A percentile compares a stretch with the other conserved stretches of the same genome.
These are phyloP conservation scores for Umimayanthus chanpuru DNA, from an alignment of 92 coral and sea anemone genomes.

Conservation along the genomic window DNA sequence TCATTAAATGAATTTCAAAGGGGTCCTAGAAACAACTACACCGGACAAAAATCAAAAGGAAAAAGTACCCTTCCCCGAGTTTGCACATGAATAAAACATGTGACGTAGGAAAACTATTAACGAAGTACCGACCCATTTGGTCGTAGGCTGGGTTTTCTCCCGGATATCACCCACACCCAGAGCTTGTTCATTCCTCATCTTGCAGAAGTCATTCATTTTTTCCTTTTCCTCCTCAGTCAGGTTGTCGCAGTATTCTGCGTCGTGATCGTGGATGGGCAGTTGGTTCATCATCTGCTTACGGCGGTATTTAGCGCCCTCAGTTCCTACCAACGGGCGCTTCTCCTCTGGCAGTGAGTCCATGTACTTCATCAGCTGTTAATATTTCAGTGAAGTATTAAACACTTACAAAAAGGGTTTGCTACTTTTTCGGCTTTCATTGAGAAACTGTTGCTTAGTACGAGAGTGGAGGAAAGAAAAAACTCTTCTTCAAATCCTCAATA, in stretches of 20 bases:
- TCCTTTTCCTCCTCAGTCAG: constrained; percentile 82
- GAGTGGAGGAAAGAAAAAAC: no score
- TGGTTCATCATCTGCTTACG: constrained; percentile 98
- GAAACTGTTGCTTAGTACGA: no score
- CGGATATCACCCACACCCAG: constrained; percentile 97
- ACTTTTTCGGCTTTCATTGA: no score
- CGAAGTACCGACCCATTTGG: constrained; percentile 82
- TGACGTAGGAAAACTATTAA: background rate
- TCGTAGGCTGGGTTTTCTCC: constrained; percentile 80
- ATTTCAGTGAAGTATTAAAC: background rate
- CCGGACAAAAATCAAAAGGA: no score
- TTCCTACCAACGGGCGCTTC: constrained; percentile 77
- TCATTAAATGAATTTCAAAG: no score
- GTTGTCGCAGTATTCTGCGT: constrained; percentile 85
- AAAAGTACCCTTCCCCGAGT: background rate
- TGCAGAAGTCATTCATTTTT: constrained; percentile 88
- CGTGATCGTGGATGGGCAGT: constrained; percentile 96
- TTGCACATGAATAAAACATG: background rate
- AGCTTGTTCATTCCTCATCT: constrained; percentile 85
- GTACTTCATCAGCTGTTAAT: constrained; percentile 79
- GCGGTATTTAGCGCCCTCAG: constrained; percentile 93
- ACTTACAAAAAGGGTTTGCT: no score
- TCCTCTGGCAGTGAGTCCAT: constrained; percentile 91
- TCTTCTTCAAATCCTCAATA: no score
- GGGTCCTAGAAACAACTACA: no score